Evolutionary conservation across 2,113 vertebrate genomes (phyloP).

Genomic region (Heterotis niloticus): DNA sequence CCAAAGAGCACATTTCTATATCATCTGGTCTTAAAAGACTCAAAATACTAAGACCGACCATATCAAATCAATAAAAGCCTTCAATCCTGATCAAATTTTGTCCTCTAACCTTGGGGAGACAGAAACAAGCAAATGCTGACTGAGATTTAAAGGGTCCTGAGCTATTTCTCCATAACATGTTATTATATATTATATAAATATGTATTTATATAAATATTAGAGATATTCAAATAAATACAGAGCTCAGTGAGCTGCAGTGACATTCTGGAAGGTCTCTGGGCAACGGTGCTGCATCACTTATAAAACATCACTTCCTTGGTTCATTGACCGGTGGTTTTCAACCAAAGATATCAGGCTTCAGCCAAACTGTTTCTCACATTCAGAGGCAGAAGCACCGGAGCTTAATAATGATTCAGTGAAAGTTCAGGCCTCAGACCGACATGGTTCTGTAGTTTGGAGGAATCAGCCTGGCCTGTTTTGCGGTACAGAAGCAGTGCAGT

Average conservation of each 20-base stretch:
- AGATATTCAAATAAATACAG: no score
- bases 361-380: conserved; percentile 2
- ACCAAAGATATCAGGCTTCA: background rate
- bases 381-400: background rate
- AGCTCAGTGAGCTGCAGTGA: background rate
- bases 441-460: background rate
- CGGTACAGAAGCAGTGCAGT: background rate
- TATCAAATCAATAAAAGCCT: no score
- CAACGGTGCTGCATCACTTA: conserved; percentile 38
- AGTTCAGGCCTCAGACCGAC: background rate
- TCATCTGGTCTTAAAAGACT: no score
- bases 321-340: conserved; percentile 26
- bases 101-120: no score
- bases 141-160: no score
- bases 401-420: background rate
- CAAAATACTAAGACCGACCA: no score
- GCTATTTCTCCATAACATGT: no score
- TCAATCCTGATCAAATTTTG: no score
- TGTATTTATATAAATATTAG: no score
- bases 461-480: background rate
- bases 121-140: no score
- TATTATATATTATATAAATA: no score
- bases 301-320: conserved; percentile 39
- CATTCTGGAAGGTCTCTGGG: background rate
- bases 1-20: no score